Base-by-base conservation (phyloP, 2,113 vertebrate genomes). In the Bettongia penicillata region DNA sequence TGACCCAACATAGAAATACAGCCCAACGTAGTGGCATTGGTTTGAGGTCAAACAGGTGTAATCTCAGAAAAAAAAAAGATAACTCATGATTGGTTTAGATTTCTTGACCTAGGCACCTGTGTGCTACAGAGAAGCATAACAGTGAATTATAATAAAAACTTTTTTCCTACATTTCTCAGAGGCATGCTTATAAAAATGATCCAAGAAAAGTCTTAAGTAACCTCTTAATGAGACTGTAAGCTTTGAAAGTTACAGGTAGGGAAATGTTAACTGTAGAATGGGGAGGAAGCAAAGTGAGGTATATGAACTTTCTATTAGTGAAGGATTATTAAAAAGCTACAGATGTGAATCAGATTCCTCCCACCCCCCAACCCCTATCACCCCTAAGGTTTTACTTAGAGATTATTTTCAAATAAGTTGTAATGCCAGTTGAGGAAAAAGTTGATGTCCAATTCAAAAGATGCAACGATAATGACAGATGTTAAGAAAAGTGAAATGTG, bases 81-180 rank as follows among this genome's bases (percentile, higher is more conserved):
- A 5, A 37, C 61, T 84, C 19, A 84, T n/a, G 43, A 43, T 8
- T 3, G 22, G 16, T 91, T 8, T 53, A 7, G 91, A 28, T 31
- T 31, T 28, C 57, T 12, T 43, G 23, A 53, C 14, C 53, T 3
- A 49, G 93, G 4, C 53, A 55, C 37, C 50, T 68, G 22, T 51
- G 52, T 7, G 5, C 25, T 28, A 4, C 57, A 24, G 3, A 89
- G 52, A 90, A 2, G 2, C 0, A 23, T 1, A 16, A 49, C 0
- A 50, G 61, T 95, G 53, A 52, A 55, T 94, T 77, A 84, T 3
- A 50, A 91, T 52, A 68, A 51, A 53, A n/a, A 50, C 12, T 5
- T 3, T 91, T 51, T 55, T 0, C 53, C 53, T 48, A 31, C 22
- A n/a, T 53, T 96, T 91, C 91, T 14, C 50, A 24, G 0, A 77